phyloP scores from a whole-genome alignment of 2,113 vertebrate species.

The Rhinoderma darwinii region DNA sequence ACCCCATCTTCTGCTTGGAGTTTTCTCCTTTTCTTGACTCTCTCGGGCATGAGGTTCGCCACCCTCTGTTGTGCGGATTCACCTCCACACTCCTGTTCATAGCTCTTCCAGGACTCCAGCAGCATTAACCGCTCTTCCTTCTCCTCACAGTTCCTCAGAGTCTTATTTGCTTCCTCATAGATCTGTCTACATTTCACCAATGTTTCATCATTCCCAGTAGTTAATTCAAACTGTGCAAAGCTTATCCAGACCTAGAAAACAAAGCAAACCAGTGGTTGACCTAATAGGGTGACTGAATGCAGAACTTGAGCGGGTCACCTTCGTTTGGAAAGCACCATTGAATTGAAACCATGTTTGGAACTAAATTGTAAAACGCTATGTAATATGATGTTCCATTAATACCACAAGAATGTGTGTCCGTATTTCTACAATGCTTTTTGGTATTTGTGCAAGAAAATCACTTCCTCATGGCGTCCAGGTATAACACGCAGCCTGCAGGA shows the following conservation, averaged over 20 bases:
- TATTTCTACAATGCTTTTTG: too few relatives aligned
- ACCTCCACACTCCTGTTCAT: constrained; percentile 87
- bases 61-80: constrained; percentile 80
- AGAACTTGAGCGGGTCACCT: too few relatives aligned
- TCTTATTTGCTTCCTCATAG: constrained; percentile 93
- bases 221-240: constrained; percentile 93
- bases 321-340: background rate
- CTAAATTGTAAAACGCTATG: too few relatives aligned
- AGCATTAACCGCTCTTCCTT: constrained; percentile 97
- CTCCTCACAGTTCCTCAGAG: constrained; percentile 91
- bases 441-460: too few relatives aligned
- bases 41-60: constrained; percentile 92
- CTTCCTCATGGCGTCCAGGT: too few relatives aligned
- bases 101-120: constrained; percentile 90
- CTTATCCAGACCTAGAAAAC: constrained; percentile 92
- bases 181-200: constrained; percentile 84
- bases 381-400: too few relatives aligned
- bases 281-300: background rate
- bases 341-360: too few relatives aligned
- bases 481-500: too few relatives aligned
- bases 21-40: constrained; percentile 98
- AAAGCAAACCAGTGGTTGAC: background rate
- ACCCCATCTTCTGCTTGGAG: constrained; percentile 96
- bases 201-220: constrained; percentile 76
- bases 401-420: too few relatives aligned